Conservation (phyloP, 2,113 vertebrate genomes). For the Dermatemys mawii region DNA sequence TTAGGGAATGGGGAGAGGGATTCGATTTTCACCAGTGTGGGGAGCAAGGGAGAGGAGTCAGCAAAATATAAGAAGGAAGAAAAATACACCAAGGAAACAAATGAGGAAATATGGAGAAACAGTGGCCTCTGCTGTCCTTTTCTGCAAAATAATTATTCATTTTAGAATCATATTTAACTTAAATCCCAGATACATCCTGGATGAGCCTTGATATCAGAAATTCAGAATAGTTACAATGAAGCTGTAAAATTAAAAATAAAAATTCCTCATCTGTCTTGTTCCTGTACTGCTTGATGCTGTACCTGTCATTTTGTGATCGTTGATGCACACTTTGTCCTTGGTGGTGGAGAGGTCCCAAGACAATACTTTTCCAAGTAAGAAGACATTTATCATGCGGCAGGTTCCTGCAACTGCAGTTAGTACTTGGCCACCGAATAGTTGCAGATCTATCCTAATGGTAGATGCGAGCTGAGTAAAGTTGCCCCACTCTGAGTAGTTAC, state of each 20-base stretch:
- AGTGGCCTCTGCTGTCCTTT: neutral
- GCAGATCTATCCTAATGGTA: neutral
- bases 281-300: neutral
- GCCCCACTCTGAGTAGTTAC: neutral
- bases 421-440: neutral
- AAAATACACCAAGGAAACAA: neutral
- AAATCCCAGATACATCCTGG: neutral
- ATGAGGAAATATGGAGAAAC: neutral
- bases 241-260: neutral
- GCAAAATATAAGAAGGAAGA: neutral
- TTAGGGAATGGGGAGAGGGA: neutral
- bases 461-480: neutral
- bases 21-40: neutral
- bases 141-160: neutral
- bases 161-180: neutral
- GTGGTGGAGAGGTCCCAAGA: neutral
- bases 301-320: neutral
- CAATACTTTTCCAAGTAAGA: slow-evolving; percentile 20
- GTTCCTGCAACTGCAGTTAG: neutral
- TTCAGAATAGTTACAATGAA: neutral
- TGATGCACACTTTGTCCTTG: slow-evolving; percentile 16
- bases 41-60: neutral
- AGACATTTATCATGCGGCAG: neutral
- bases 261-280: neutral
- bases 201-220: neutral